A percentile compares a stretch with the other conserved stretches of the same genome.
Conservation (phyloP, 2,113 vertebrate species). For the Salminus brasiliensis region DNA sequence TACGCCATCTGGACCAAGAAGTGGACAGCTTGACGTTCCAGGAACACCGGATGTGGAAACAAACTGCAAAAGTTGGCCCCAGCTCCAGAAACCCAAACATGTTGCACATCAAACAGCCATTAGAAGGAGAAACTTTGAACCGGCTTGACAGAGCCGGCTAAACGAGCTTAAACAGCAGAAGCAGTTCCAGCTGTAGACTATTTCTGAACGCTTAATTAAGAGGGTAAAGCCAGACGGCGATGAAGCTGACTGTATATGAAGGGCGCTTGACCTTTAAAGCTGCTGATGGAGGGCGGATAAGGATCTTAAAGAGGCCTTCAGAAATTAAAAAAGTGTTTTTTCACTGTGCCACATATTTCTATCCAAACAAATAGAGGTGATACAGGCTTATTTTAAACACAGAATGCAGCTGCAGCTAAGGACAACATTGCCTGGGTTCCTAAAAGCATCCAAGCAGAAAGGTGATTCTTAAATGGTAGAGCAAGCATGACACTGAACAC, state of each 20-base stretch:
- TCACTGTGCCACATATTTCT: no score
- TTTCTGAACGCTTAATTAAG: neutral
- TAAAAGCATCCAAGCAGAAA: no score
- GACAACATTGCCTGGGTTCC: no score
- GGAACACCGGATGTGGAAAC: constrained; percentile 15
- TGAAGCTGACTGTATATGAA: neutral
- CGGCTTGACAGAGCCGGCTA: neutral
- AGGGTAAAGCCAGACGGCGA: neutral
- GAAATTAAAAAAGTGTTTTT: no score
- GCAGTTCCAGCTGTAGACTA: neutral
- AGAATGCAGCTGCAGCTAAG: no score
- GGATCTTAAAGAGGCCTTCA: no score
- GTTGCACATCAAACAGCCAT: constrained; percentile 11
- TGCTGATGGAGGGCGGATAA: no score
- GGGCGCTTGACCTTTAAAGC: no score
- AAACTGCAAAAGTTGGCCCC: constrained; percentile 13
- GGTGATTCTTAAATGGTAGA: no score
- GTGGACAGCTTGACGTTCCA: constrained; percentile 67
- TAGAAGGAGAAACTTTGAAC: neutral
- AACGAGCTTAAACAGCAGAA: neutral
- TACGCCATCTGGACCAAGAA: constrained; percentile 69
- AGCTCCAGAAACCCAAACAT: constrained; percentile 10
- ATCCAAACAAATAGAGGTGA: no score
- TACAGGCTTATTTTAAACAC: no score
- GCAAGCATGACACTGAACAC: no score